These are phyloP conservation scores for Anniella stebbinsi DNA, from an alignment of 2,797 vertebrate genomes.

Conservation along the genomic window DNA sequence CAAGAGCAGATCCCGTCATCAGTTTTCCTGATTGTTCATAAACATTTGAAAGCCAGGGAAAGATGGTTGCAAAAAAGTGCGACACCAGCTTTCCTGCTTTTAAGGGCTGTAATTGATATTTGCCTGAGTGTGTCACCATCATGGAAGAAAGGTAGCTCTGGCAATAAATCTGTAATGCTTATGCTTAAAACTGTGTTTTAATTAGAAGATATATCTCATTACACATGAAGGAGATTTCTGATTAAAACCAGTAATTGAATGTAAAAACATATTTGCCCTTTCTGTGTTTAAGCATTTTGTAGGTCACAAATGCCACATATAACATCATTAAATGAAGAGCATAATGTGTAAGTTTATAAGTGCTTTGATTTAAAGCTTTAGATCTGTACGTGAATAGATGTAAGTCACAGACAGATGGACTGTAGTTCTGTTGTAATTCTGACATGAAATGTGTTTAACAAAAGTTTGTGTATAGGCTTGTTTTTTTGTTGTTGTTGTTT, in stretches of 20 bases:
- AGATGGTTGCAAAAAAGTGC: slow-evolving; percentile 9
- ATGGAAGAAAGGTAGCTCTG: slow-evolving; percentile 6
- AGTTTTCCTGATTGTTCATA: slow-evolving; percentile 45
- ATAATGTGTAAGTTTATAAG: slow-evolving; percentile 18
- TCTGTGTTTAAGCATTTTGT: slow-evolving; percentile 40
- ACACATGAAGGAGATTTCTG: slow-evolving; percentile 56
- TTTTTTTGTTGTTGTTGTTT: background rate
- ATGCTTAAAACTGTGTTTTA: slow-evolving; percentile 33
- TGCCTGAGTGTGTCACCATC: background rate
- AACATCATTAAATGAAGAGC: slow-evolving; percentile 3
- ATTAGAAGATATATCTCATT: slow-evolving; percentile 59
- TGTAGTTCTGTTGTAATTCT: background rate
- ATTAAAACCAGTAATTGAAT: slow-evolving; percentile 62
- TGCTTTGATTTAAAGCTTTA: slow-evolving; percentile 20
- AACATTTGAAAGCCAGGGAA: background rate
- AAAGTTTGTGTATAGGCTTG: background rate
- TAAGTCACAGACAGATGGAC: background rate
- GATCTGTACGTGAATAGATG: background rate
- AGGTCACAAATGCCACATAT: slow-evolving; percentile 22
- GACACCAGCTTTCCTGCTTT: slow-evolving; percentile 28
- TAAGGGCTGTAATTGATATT: slow-evolving; percentile 43
- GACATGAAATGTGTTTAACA: background rate
- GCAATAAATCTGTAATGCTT: slow-evolving; percentile 18
- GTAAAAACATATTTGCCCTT: slow-evolving; percentile 55
- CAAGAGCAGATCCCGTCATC: slow-evolving; percentile 37